Base-by-base conservation (phyloP, 2,888 invertebrate genomes). In the Eudasyphora cyanicolor region DNA sequence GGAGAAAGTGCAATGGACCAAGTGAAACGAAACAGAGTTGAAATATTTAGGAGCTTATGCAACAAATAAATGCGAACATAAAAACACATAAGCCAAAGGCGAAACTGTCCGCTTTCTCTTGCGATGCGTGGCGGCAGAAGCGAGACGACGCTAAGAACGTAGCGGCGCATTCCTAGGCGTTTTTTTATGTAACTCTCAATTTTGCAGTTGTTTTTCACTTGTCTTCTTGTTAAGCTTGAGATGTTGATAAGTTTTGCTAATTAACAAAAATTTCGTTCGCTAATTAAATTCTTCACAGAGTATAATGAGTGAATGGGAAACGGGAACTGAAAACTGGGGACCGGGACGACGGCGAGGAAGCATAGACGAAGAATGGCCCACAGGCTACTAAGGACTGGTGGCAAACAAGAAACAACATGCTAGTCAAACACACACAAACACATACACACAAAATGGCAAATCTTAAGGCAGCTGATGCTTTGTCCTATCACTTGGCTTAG, bases 241-340 rank as follows among this genome's bases (percentile, higher is more conserved):
- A 84, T 81, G 84, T 81, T 84, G 78, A 84, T 84, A 81, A 84
- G 81, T 79, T 78, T 82, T 80, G 64, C 84, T 85, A 85, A 85
- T 85, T 86, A 84, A 84, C 84, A 82, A 79, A 82, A 86, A 84
- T 82, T 84, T 80, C 81, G 71, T 54, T 73, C 77, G 81, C 84
- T 82, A 84, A 84, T 85, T 85, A 84, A 82, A 60, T 81, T 81
- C 75, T 83, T 75, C 64, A 35, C 60, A 57, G 73, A 76, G 35
- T 24, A 80, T 75, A 79, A 79, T 84, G 64, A 82, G 73, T 75
- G 54, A 54, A 71, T 19, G 54, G 78, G 29, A 73, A 77, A 81
- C 71, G 76, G 60, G 32, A 77, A 82, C 76, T 49, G 82, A 70
- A 82, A 82, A 82, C 79, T 74, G 82, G 74, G 76, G 82, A 81